Percentiles rank a stretch among this genome's conserved stretches.
Evolutionary conservation across 2,888 invertebrate genomes (phyloP).

Genomic region (Tenthredo livida): DNA sequence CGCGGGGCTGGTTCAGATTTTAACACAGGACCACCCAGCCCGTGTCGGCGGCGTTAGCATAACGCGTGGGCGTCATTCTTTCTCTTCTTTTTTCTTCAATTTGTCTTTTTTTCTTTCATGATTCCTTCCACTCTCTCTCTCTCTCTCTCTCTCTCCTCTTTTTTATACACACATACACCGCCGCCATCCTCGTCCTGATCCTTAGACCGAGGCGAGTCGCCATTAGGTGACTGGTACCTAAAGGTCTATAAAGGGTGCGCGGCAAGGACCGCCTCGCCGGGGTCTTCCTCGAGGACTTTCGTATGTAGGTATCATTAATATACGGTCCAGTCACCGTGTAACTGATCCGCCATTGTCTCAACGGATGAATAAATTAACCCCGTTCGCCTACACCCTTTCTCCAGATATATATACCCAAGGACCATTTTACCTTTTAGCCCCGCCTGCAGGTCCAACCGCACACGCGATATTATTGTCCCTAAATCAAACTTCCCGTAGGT

Average conservation of each 20-base stretch:
- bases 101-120: conserved; percentile 55
- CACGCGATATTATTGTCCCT: not conserved
- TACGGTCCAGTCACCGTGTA: conserved; percentile 71
- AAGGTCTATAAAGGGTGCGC: conserved; percentile 54
- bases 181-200: conserved; percentile 56
- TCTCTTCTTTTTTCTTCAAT: conserved; percentile 61
- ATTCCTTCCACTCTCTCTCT: conserved; percentile 57
- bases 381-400: conserved; percentile 58
- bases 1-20: conserved; percentile 35
- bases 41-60: conserved; percentile 76
- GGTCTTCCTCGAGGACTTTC: conserved; percentile 20
- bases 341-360: conserved; percentile 72
- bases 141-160: not conserved
- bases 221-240: conserved; percentile 52
- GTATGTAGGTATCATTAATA: conserved; percentile 70
- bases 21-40: conserved; percentile 76
- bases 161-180: conserved; percentile 9
- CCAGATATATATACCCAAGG: not conserved
- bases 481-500: not conserved
- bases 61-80: conserved; percentile 77
- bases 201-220: conserved; percentile 32
- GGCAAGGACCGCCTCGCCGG: conserved; percentile 59
- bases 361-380: conserved; percentile 71
- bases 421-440: conserved; percentile 14
- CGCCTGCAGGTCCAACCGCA: not conserved